Evolutionary conservation across 2,797 vertebrate genomes (phyloP).

Genomic region (Rhinella marina): DNA sequence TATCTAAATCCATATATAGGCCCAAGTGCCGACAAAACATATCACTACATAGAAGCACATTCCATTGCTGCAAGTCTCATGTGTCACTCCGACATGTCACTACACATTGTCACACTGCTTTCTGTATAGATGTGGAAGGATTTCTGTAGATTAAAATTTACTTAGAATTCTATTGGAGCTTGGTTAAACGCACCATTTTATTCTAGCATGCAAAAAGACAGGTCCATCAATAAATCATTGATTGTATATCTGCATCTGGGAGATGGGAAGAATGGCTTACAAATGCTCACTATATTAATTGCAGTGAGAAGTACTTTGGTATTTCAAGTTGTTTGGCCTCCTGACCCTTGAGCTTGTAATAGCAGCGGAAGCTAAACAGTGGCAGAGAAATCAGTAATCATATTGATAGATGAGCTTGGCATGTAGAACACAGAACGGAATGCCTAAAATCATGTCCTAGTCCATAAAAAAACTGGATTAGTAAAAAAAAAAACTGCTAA

Average conservation of each 20-base stretch:
- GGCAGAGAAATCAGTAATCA: background rate
- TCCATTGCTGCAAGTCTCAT: background rate
- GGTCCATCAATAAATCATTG: conserved; percentile 6
- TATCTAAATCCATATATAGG: conserved; percentile 18
- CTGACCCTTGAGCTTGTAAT: conserved; percentile 25
- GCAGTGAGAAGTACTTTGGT: conserved; percentile 2
- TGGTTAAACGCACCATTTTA: conserved; percentile 9
- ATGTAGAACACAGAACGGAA: background rate
- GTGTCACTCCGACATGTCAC: background rate
- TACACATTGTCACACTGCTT: background rate
- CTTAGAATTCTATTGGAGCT: background rate
- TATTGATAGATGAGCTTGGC: conserved; percentile 24
- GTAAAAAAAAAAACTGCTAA: too few relatives aligned
- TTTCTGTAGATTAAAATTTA: background rate
- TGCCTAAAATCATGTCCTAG: background rate
- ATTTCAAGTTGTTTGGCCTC: conserved; percentile 29
- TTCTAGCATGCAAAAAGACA: background rate
- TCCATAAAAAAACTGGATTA: background rate
- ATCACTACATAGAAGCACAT: background rate
- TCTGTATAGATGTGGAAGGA: background rate
- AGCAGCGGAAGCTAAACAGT: background rate
- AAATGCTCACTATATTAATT: conserved; percentile 6
- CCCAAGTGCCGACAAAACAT: background rate
- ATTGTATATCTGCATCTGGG: conserved; percentile 7
- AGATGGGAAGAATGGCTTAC: background rate